phyloP scores from a whole-genome alignment of 2,888 invertebrate species.

The Torymus aiolomorphi region DNA sequence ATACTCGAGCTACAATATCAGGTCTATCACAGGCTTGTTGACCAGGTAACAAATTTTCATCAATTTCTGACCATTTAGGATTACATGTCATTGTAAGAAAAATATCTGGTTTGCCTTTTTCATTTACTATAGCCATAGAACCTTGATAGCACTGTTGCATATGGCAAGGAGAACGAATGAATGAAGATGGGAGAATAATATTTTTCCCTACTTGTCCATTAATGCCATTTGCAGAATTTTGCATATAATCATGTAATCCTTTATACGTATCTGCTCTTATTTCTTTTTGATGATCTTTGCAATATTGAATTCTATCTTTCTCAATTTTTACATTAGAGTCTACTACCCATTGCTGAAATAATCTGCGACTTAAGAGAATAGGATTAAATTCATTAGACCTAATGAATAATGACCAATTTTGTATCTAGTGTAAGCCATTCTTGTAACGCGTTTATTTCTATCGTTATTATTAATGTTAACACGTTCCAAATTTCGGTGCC shows the following conservation, averaged over 20 bases:
- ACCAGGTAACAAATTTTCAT: constrained; percentile 36
- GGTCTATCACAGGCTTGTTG: too few relatives aligned
- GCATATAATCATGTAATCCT: constrained; percentile 64
- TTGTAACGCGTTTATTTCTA: not conserved
- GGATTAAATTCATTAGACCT: constrained; percentile 11
- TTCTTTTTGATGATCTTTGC: constrained; percentile 22
- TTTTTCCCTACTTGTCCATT: not conserved
- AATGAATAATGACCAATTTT: not conserved
- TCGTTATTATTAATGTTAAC: too few relatives aligned
- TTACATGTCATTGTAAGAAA: too few relatives aligned
- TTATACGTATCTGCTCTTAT: constrained; percentile 56
- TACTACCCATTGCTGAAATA: constrained; percentile 48
- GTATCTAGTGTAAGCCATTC: not conserved
- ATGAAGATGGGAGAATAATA: constrained; percentile 44
- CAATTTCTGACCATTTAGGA: constrained; percentile 49
- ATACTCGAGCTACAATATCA: not conserved
- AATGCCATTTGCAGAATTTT: constrained; percentile 53
- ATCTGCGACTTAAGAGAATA: constrained; percentile 25
- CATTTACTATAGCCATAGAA: constrained; percentile 54
- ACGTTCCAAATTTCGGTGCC: too few relatives aligned
- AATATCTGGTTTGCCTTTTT: constrained; percentile 27
- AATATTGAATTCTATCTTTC: constrained; percentile 8
- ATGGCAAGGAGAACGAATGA: constrained; percentile 41
- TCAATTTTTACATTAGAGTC: constrained; percentile 24
- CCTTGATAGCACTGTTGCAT: constrained; percentile 54